These are phyloP conservation scores for Cancer borealis DNA, from an alignment of 2,888 invertebrate genomes.

Conservation along the genomic window DNA sequence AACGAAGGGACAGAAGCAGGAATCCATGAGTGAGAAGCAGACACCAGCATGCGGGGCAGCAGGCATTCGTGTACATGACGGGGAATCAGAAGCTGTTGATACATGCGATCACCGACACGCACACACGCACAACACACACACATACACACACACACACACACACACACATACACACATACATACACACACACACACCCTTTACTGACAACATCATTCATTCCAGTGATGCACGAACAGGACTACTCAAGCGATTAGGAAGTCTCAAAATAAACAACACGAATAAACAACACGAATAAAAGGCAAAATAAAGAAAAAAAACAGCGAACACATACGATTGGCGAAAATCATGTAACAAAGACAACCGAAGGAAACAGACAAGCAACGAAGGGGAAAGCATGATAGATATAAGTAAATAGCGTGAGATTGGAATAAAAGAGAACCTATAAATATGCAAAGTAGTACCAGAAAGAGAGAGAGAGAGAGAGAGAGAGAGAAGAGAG, in stretches of 20 bases:
- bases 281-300: not conserved
- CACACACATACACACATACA: too few species aligned
- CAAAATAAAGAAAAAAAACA: not conserved
- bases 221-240: not conserved
- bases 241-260: not conserved
- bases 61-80: too few species aligned
- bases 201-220: not conserved
- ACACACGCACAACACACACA: not conserved
- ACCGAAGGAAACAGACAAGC: not conserved
- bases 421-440: not conserved
- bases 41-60: too few species aligned
- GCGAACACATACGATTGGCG: not conserved
- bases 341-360: not conserved
- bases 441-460: slow-evolving; percentile 34
- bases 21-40: too few species aligned
- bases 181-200: too few species aligned
- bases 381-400: not conserved
- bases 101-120: not conserved
- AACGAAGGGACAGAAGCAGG: too few species aligned
- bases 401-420: not conserved
- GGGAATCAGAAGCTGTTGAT: too few species aligned
- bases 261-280: not conserved
- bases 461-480: slow-evolving; percentile 15
- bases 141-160: too few species aligned
- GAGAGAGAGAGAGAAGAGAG: slow-evolving; percentile 27